phyloP scores from a whole-genome alignment of 2,797 vertebrate species.

The Melanotaenia boesemani region DNA sequence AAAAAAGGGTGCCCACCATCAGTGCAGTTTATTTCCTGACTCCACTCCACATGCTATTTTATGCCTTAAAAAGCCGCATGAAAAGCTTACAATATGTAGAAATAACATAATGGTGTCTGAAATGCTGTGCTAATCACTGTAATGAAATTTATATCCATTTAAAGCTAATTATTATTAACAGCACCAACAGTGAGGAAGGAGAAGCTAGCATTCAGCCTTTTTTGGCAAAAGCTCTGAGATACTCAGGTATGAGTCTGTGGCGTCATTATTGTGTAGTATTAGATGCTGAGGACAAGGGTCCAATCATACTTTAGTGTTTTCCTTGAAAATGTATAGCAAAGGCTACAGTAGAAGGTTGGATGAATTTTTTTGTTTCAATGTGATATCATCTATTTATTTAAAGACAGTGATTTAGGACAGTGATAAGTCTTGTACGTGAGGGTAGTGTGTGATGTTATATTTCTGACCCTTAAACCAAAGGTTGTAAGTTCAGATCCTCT shows the following conservation, averaged over 20 bases:
- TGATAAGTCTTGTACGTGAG: not conserved
- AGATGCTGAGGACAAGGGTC: not conserved
- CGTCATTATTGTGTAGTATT: not conserved
- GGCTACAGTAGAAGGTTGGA: not conserved
- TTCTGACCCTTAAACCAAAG: too few relatives aligned
- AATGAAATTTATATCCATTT: constrained; percentile 15
- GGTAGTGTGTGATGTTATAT: too few relatives aligned
- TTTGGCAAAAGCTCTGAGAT: not conserved
- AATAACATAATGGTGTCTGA: not conserved
- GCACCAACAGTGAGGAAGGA: not conserved
- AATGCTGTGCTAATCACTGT: not conserved
- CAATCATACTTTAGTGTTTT: not conserved
- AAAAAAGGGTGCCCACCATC: not conserved
- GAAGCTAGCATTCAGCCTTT: not conserved
- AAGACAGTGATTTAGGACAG: too few relatives aligned
- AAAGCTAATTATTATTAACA: constrained; percentile 9
- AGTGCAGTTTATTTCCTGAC: not conserved
- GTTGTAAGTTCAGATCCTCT: too few relatives aligned
- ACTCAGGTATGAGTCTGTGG: not conserved
- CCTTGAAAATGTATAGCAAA: not conserved
- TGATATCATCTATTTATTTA: too few relatives aligned
- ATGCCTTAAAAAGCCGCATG: not conserved
- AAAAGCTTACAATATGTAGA: not conserved
- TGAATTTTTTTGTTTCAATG: not conserved
- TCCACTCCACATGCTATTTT: not conserved